Conservation (phyloP, 2,797 vertebrate species). For the Chiroxiphia lanceolata region DNA sequence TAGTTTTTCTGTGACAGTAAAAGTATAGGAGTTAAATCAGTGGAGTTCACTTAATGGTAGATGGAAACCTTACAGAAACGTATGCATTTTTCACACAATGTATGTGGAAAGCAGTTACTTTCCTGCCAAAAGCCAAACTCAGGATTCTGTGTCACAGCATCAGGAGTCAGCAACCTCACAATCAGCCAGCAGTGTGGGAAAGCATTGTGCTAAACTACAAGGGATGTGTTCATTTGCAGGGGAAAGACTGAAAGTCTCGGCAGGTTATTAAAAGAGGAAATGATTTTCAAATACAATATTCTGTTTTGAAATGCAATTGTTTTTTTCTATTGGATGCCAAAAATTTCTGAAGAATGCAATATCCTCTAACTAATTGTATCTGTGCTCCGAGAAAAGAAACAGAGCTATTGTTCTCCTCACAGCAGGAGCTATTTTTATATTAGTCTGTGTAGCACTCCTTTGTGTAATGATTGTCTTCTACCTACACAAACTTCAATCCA, state of each 20-base stretch:
- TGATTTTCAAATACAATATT: constrained; percentile 38
- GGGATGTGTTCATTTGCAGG: not conserved
- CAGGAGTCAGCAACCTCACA: not conserved
- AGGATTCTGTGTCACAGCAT: not conserved
- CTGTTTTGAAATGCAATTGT: constrained; percentile 29
- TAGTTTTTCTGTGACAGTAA: not conserved
- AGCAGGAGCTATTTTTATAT: not conserved
- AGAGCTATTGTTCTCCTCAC: constrained; percentile 48
- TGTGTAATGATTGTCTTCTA: not conserved
- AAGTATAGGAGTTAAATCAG: not conserved
- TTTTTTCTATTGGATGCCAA: constrained; percentile 31
- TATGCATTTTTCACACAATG: not conserved
- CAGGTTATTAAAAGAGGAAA: constrained; percentile 55
- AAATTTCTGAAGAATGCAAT: constrained; percentile 44
- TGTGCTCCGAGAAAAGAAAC: constrained; percentile 32
- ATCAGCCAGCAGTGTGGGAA: constrained; percentile 21
- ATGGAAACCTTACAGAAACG: not conserved
- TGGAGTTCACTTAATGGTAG: not conserved
- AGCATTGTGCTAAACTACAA: constrained; percentile 33
- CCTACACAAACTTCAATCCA: not conserved
- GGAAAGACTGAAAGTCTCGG: constrained; percentile 28
- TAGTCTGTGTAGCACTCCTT: not conserved
- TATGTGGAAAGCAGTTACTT: not conserved
- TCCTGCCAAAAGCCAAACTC: not conserved
- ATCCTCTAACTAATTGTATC: constrained; percentile 45